phyloP scores from a whole-genome alignment of 2,888 invertebrate genomes.

The Monochamus alternatus region DNA sequence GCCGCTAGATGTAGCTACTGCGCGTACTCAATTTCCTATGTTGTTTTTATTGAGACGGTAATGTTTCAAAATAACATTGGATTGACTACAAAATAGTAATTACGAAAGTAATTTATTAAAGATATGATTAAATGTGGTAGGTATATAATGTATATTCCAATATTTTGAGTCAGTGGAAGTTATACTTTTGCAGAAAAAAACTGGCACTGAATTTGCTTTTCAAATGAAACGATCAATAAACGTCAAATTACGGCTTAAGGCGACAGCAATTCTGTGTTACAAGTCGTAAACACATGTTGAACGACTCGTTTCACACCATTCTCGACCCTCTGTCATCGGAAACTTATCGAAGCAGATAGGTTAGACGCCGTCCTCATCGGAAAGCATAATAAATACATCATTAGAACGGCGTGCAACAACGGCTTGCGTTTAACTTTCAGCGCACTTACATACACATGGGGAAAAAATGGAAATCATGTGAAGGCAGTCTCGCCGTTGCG shows the following conservation, averaged over 20 bases:
- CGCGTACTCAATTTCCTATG: no score
- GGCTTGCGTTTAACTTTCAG: slow-evolving; percentile 22
- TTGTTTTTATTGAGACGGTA: no score
- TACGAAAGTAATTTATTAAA: no score
- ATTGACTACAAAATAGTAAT: no score
- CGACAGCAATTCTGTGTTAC: slow-evolving; percentile 1
- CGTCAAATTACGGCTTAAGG: not conserved
- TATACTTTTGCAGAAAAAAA: no score
- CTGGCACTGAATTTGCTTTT: no score
- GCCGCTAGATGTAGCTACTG: no score
- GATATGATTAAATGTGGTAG: no score
- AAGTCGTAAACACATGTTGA: slow-evolving; percentile 7
- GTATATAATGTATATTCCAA: no score
- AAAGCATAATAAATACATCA: slow-evolving; percentile 19
- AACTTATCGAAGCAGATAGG: slow-evolving; percentile 5
- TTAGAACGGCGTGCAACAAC: slow-evolving; percentile 13
- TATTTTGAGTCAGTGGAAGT: no score
- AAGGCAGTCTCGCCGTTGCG: slow-evolving; percentile 25
- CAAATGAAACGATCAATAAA: no score
- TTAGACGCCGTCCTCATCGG: slow-evolving; percentile 27
- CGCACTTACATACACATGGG: not conserved
- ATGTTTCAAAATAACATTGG: no score
- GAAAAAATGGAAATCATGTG: slow-evolving; percentile 21
- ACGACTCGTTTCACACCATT: slow-evolving; percentile 1
- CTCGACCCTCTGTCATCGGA: not conserved